These are phyloP conservation scores for Meteorus cinctellus DNA, from an alignment of 2,888 invertebrate genomes.

Conservation along the genomic window DNA sequence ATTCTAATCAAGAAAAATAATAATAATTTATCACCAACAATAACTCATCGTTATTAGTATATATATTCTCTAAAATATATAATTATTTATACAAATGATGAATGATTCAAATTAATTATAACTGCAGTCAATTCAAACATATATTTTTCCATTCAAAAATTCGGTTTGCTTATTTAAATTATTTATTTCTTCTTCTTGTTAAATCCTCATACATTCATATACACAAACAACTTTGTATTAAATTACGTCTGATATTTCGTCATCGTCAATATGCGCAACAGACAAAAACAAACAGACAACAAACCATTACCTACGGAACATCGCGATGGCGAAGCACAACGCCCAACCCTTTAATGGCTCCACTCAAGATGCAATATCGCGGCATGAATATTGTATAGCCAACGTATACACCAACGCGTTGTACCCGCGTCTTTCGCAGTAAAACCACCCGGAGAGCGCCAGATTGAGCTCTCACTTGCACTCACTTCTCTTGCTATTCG, in stretches of 20 bases:
- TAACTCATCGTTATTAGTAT: not conserved
- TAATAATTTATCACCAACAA: not conserved
- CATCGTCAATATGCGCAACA: slow-evolving; percentile 38
- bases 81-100: not conserved
- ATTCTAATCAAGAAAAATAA: not conserved
- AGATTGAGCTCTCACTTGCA: not conserved
- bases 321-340: slow-evolving; percentile 58
- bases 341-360: slow-evolving; percentile 62
- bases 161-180: not conserved
- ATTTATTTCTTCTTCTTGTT: not conserved
- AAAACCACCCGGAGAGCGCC: slow-evolving; percentile 6
- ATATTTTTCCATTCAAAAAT: not conserved
- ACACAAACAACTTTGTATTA: slow-evolving; percentile 2
- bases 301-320: slow-evolving; percentile 54
- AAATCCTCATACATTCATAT: not conserved
- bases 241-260: slow-evolving; percentile 7
- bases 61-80: not conserved
- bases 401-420: slow-evolving; percentile 26
- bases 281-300: slow-evolving; percentile 57
- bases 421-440: slow-evolving; percentile 25
- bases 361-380: slow-evolving; percentile 70
- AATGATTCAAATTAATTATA: not conserved
- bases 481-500: not conserved
- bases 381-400: slow-evolving; percentile 69
- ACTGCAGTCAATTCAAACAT: not conserved